Conservation (phyloP, 2,797 vertebrate genomes). For the Carapus acus region DNA sequence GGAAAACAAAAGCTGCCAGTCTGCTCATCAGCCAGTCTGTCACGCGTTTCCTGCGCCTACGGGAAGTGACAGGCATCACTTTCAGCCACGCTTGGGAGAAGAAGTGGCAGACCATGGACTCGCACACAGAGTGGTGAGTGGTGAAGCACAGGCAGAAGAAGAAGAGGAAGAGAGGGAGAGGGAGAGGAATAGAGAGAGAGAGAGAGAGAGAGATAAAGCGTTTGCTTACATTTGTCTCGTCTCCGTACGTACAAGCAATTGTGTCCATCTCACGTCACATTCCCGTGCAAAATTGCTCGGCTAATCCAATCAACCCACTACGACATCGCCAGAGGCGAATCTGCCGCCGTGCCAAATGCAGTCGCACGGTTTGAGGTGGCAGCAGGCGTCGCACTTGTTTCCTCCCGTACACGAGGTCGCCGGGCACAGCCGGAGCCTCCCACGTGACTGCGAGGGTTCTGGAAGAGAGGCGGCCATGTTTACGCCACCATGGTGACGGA, state of each 20-base stretch:
- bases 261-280: slow-evolving; percentile 8
- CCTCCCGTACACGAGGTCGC: slow-evolving; percentile 2
- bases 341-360: slow-evolving; percentile 18
- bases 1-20: slow-evolving; percentile 41
- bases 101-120: slow-evolving; percentile 10
- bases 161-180: too few relatives aligned
- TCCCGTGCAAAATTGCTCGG: slow-evolving; percentile 4
- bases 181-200: too few relatives aligned
- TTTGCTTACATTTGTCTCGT: slow-evolving; percentile 4
- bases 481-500: slow-evolving; percentile 22
- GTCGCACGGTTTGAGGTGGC: slow-evolving; percentile 1
- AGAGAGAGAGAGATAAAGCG: slow-evolving; percentile 1
- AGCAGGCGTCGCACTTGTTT: slow-evolving; percentile 5
- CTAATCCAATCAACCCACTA: slow-evolving; percentile 18
- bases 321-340: slow-evolving; percentile 10
- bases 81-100: slow-evolving; percentile 36
- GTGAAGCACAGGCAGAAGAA: too few relatives aligned
- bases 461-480: slow-evolving; percentile 34
- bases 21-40: slow-evolving; percentile 43
- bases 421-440: slow-evolving; percentile 22
- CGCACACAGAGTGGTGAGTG: slow-evolving; percentile 21
- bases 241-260: slow-evolving; percentile 3
- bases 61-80: slow-evolving; percentile 38
- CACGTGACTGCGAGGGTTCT: slow-evolving; percentile 16
- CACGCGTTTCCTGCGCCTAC: slow-evolving; percentile 38